Evolutionary conservation across 2,113 vertebrate genomes (phyloP), one percentile per base, ranked within the genome.

Genomic region (Numenius arquata): DNA sequence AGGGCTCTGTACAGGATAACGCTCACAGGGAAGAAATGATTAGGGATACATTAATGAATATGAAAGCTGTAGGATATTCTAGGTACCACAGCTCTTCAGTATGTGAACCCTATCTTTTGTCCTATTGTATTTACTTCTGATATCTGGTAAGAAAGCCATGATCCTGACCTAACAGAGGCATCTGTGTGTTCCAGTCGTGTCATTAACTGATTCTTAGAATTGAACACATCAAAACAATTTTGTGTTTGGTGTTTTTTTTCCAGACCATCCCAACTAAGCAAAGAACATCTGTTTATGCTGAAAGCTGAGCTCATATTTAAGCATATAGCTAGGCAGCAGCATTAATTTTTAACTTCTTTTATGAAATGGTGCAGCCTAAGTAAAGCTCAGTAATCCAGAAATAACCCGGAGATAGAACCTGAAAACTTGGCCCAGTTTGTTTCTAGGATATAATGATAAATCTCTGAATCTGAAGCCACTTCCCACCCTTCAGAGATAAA

Each of bases 281-380:
- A 92, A 83, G 78, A 93, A 93, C 83, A 92, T 95, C 83, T 92
- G 67, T 88, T 95, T 59, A 56, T 75, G 56, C 75, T 80, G 88
- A 95, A 84, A 90, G 20, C 45, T 81, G 79, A 94, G 84, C 26
- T 92, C 48, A 41, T 95, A 68, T 85, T 91, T 87, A 85, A 91
- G 61, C 75, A n/a, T 81, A 85, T 81, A 90, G 48, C 70, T 89
- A 92, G 92, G 87, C 48, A 93, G 50, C 1, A 2, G 36, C 74
- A 95, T 95, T 95, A 90, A 82, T 96, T 95, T 94, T 95, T 93
- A 89, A 85, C 92, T 94, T 96, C 50, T 66, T 78, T 92, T 87
- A 90, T 72, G 61, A 86, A 95, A 81, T 22, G 30, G 25, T 76
- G 92, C n/a, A 76, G 77, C 75, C 40, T 87, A 93, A 93, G 84